Base-by-base conservation (phyloP, 1,140 invertebrate species). In the Drosophila ercepeae region DNA sequence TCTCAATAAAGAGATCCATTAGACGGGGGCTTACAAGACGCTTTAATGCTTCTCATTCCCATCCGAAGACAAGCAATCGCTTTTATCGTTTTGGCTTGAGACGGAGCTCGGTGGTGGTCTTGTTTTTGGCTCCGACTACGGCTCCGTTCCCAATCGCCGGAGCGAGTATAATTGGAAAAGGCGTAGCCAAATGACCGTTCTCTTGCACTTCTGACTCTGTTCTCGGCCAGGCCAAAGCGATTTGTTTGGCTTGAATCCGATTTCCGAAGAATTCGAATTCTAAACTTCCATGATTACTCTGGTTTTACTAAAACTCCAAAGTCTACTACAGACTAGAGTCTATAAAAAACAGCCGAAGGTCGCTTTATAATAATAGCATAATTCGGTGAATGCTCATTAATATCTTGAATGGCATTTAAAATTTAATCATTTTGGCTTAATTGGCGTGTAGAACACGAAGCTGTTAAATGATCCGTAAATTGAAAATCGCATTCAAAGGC, bases 121-220 rank as follows among this genome's bases (percentile, higher is more conserved):
- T 25, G 34, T 42, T 32, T 39, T 39, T 5, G 9, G 29, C 11
- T 14, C n/a, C n/a, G n/a, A n/a, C n/a, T n/a, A n/a, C n/a, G n/a
- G n/a, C n/a, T 39, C 25, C 67, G 69, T 53, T 41, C 69, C 69
- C 75, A 74, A 78, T 78, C 50, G 39, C 18, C 64, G 55, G 34
- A 44, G 41, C 64, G 54, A 55, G 49, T 61, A 14, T 42, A 42
- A 64, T 64, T 70, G 44, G 60, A 70, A 79, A 59, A 79, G 76
- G 76, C 76, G 76, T 79, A 39, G 45, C 75, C 75, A 71, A 36
- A 19, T 7, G 55, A 27, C 54, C 45, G 44, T 44, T 67, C 59
- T 44, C 50, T 39, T 16, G 29, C 49, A 39, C 13, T 39, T 39
- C 13, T 39, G 36, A 53, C 49, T 53, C 44, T 52, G 48, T 60